Base-by-base conservation (phyloP, 92 coral and sea anemone species). In the Scolanthus callimorphus region DNA sequence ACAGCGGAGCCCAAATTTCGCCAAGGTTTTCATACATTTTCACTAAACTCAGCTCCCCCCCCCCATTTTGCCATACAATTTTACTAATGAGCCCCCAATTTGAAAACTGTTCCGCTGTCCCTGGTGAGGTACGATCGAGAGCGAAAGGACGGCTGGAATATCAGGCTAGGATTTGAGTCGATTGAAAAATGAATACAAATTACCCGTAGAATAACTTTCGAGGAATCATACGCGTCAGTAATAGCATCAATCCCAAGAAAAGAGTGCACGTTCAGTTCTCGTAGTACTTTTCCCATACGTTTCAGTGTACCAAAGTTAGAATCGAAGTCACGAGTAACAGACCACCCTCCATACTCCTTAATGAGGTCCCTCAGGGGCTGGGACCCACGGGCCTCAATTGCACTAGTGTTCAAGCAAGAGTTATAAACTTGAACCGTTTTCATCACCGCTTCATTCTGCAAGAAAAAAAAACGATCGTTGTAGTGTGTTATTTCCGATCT, bases 321-420 rank as follows among this genome's bases (percentile, higher is more conserved):
- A 10, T 1, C 0, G 59, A 53, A 71, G 11, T 21, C 23, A 8
- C 71, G 66, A 11, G 81, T 56, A 44, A 84, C 71, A 11, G 51
- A 25, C 91, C 87, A 84, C 9, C 87, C 85, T 4, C 91, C 91
- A 34, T 84, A 77, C 20, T 55, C 13, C 25, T 26, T 23, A 39
- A 83, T 71, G 51, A 78, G 44, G 20, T 60, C 52, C 39, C 26
- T 29, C 55, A 84, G 28, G 4, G 86, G 86, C 26, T n/a, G 12
- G 11, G 12, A 13, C 9, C 87, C 91, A 17, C 60, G 67, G 20
- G 38, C 20, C 25, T 51, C 55, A 10, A 80, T 68, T n/a, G 65
- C 50, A 2, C 61, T 22, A 10, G 66, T 67, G 55, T 79, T 39
- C 1, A 84, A 9, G 64, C 86, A 79, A 0, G 90, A 65, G 17